Evolutionary conservation across 2,888 invertebrate genomes (phyloP).

Genomic region (Chrysolina haemoptera): DNA sequence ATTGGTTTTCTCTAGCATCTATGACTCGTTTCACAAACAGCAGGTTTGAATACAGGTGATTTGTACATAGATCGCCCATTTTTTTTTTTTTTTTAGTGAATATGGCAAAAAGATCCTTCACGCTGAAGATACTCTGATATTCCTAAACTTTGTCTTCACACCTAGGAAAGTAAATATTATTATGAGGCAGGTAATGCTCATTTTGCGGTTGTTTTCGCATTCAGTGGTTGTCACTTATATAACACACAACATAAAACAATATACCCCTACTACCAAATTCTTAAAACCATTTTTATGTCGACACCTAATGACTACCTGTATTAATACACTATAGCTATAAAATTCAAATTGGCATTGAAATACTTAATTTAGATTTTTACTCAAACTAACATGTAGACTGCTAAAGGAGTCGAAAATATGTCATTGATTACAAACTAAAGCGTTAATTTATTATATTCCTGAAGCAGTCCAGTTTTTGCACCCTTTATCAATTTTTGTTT

Average conservation of each 20-base stretch:
- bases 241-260: conserved; percentile 66
- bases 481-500: conserved; percentile 54
- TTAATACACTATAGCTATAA: conserved; percentile 51
- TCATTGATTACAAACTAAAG: conserved; percentile 58
- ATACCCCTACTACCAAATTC: conserved; percentile 68
- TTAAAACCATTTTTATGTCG: conserved; percentile 68
- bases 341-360: conserved; percentile 69
- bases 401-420: conserved; percentile 61
- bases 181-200: conserved; percentile 35
- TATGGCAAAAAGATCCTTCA: conserved; percentile 8
- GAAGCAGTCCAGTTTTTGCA: conserved; percentile 61
- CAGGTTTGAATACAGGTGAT: background rate
- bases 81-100: conserved; percentile 25
- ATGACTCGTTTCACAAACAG: conserved; percentile 3
- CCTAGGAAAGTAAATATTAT: conserved; percentile 51
- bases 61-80: background rate
- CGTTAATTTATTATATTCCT: conserved; percentile 60
- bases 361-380: conserved; percentile 68
- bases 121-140: background rate
- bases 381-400: conserved; percentile 67
- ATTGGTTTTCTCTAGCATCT: background rate
- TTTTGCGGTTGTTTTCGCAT: conserved; percentile 47
- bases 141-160: conserved; percentile 24
- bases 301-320: conserved; percentile 64
- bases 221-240: conserved; percentile 60